phyloP scores from a whole-genome alignment of 2,113 vertebrate genomes.

The Phrynosoma platyrhinos region DNA sequence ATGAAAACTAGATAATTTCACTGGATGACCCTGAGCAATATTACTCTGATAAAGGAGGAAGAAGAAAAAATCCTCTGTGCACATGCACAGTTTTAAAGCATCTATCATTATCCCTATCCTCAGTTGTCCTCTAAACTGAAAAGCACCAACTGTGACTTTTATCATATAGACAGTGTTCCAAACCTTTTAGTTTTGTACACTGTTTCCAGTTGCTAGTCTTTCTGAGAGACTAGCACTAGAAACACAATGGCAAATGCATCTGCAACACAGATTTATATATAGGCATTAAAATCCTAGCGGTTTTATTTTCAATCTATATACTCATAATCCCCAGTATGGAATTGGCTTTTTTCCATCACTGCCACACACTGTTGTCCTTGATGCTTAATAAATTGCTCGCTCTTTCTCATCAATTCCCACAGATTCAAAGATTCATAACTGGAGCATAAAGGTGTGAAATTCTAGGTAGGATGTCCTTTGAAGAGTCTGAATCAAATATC shows the following conservation, averaged over 20 bases:
- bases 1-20: background rate
- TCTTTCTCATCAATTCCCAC: accelerated
- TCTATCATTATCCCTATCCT: background rate
- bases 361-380: background rate
- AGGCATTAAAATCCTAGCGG: background rate
- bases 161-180: background rate
- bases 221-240: background rate
- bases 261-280: background rate
- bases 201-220: background rate
- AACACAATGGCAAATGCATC: background rate
- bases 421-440: background rate
- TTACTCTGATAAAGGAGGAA: background rate
- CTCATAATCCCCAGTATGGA: background rate
- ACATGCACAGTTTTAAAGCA: background rate
- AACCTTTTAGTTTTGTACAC: background rate
- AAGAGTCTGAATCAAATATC: background rate
- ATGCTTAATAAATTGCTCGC: accelerated
- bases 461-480: background rate
- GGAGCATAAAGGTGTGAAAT: background rate
- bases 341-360: background rate
- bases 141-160: background rate
- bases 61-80: background rate
- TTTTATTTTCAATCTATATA: background rate
- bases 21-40: background rate
- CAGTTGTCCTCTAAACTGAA: background rate